Conservation (phyloP, 2,888 invertebrate species). For the Chalcis sispes region DNA sequence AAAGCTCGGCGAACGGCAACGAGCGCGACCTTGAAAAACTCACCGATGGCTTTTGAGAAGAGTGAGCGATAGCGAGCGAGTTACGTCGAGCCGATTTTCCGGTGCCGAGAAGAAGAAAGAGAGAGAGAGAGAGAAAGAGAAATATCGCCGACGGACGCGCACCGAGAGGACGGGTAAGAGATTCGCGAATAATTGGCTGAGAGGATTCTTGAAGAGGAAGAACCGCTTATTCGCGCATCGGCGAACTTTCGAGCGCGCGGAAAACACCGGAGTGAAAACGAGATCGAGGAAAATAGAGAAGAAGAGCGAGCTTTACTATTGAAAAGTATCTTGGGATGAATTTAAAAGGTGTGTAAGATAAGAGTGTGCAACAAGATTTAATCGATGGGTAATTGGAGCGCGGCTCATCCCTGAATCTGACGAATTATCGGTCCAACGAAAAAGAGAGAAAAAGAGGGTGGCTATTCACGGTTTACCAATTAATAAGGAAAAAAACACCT, state of each 20-base stretch:
- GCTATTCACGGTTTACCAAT: neutral
- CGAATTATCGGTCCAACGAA: constrained; percentile 22
- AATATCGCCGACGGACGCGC: too few relatives aligned
- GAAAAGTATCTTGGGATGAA: neutral
- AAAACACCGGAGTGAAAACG: neutral
- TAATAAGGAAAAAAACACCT: neutral
- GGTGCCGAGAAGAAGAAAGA: neutral
- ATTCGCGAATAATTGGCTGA: constrained; percentile 20
- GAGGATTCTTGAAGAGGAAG: neutral
- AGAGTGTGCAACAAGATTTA: constrained; percentile 29
- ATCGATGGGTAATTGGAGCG: constrained; percentile 23
- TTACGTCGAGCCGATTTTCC: neutral
- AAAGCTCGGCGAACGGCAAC: neutral
- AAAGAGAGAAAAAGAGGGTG: neutral
- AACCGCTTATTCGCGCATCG: constrained; percentile 19
- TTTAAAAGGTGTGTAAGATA: neutral
- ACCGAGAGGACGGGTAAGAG: too few relatives aligned
- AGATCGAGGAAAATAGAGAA: neutral
- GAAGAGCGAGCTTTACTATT: neutral
- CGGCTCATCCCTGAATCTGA: neutral
- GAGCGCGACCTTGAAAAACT: constrained; percentile 7
- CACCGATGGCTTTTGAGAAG: neutral
- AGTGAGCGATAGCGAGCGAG: too few relatives aligned
- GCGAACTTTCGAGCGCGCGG: constrained; percentile 7
- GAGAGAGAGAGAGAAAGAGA: too few relatives aligned